Evolutionary conservation across 2,888 invertebrate species (phyloP).

Genomic region (Oligia fasciuncula): DNA sequence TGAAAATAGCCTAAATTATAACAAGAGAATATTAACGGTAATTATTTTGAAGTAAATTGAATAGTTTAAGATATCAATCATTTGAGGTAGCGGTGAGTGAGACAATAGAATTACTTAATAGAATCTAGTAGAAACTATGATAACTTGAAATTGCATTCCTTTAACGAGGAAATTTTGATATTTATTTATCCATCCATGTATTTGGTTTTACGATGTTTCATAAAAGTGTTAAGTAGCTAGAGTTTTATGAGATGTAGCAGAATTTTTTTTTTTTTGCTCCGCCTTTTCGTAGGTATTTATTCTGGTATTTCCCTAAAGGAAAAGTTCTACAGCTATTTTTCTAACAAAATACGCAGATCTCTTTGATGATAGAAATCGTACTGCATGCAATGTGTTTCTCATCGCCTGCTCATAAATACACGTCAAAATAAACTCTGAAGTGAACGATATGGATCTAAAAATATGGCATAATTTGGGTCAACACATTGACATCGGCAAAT

Average conservation of each 20-base stretch:
- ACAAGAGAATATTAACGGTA: conserved; percentile 37
- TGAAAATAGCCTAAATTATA: conserved; percentile 54
- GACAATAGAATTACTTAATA: conserved; percentile 1
- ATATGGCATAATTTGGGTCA: conserved; percentile 34
- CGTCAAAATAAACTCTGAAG: neutral
- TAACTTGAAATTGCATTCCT: neutral
- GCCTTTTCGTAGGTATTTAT: too few relatives aligned
- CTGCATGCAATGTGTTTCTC: conserved; percentile 8
- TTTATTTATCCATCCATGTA: neutral
- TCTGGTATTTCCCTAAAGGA: neutral
- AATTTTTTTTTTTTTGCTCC: neutral
- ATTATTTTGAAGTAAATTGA: conserved; percentile 42
- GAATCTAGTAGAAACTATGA: neutral
- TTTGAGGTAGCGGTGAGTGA: conserved; percentile 8
- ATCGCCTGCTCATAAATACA: neutral
- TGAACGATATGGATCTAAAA: conserved; percentile 27
- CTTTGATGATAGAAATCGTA: conserved; percentile 7
- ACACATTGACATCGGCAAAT: conserved; percentile 10
- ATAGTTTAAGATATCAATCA: conserved; percentile 25
- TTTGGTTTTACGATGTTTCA: neutral
- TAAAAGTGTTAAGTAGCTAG: neutral
- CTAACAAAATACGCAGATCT: neutral
- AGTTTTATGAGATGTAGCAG: neutral
- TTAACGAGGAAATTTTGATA: neutral
- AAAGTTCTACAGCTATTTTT: neutral